Evolutionary conservation across 2,888 invertebrate genomes (phyloP).

Genomic region (Sepioteuthis lessoniana): DNA sequence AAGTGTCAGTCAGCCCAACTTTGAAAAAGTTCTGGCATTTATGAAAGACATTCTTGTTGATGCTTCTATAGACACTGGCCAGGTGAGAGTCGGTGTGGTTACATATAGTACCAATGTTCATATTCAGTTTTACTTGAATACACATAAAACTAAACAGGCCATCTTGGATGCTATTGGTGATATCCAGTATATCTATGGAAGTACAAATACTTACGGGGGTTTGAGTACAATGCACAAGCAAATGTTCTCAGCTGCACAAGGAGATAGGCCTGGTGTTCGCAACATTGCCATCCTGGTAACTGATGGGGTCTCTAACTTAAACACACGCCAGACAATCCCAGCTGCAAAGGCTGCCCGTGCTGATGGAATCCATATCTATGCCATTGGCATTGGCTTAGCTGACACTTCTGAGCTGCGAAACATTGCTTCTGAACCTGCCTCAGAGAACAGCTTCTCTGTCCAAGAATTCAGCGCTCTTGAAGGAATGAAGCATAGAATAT

Average conservation of each 20-base stretch:
- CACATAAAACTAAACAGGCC: slow-evolving; percentile 55
- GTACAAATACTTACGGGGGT: slow-evolving; percentile 70
- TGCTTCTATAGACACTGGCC: slow-evolving; percentile 63
- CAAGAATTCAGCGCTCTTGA: slow-evolving; percentile 62
- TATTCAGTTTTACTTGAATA: slow-evolving; percentile 64
- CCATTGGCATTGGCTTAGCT: slow-evolving; percentile 63
- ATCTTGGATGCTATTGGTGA: slow-evolving; percentile 60
- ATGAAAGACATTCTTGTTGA: slow-evolving; percentile 59
- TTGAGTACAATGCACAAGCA: slow-evolving; percentile 62
- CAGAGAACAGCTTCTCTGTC: slow-evolving; percentile 62
- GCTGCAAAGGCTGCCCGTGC: slow-evolving; percentile 61
- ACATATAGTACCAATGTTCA: slow-evolving; percentile 62
- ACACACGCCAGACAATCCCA: slow-evolving; percentile 62
- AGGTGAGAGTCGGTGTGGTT: slow-evolving; percentile 67
- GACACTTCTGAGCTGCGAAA: slow-evolving; percentile 66
- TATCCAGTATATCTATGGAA: slow-evolving; percentile 62
- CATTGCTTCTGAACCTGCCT: slow-evolving; percentile 64
- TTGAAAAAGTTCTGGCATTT: slow-evolving; percentile 60
- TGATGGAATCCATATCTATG: slow-evolving; percentile 62
- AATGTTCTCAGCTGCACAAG: slow-evolving; percentile 63
- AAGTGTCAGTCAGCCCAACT: slow-evolving; percentile 64
- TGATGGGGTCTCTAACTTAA: slow-evolving; percentile 71
- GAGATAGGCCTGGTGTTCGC: slow-evolving; percentile 63
- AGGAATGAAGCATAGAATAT: slow-evolving; percentile 58
- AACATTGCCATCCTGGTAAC: slow-evolving; percentile 70